These are phyloP conservation scores for Leucophenga varia DNA, from an alignment of 1,140 invertebrate genomes.

Conservation along the genomic window DNA sequence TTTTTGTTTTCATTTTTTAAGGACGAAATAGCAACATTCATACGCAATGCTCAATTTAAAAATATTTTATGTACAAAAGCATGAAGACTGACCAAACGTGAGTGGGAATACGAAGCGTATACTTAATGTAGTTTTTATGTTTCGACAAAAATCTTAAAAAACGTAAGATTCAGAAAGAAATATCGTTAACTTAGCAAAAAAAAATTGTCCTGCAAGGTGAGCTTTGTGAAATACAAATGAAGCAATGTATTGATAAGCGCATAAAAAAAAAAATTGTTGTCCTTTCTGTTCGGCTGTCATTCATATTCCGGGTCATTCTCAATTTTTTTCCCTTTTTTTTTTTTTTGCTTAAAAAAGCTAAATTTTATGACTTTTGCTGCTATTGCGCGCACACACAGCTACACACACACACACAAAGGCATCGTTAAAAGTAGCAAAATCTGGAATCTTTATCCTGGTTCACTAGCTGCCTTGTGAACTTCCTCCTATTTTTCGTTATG, in stretches of 20 bases:
- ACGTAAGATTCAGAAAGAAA: too few species aligned
- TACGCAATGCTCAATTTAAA: too few species aligned
- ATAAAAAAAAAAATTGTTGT: slow-evolving; percentile 12
- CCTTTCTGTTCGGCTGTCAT: slow-evolving; percentile 19
- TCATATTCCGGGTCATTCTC: slow-evolving; percentile 20
- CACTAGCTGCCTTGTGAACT: background rate
- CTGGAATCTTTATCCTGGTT: background rate
- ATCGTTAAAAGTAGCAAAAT: too few species aligned
- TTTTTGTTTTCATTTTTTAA: too few species aligned
- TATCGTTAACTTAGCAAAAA: slow-evolving; percentile 1
- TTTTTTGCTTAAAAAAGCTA: slow-evolving; percentile 48
- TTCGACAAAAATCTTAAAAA: too few species aligned
- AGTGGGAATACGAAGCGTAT: too few species aligned
- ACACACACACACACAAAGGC: slow-evolving; percentile 5
- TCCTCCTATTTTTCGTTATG: background rate
- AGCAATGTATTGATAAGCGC: slow-evolving; percentile 37
- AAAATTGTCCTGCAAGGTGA: too few species aligned
- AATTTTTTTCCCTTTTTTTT: slow-evolving; percentile 41
- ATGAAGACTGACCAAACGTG: too few species aligned
- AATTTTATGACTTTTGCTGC: slow-evolving; percentile 46
- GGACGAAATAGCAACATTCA: too few species aligned
- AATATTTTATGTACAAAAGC: too few species aligned
- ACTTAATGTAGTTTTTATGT: too few species aligned
- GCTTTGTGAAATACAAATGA: too few species aligned
- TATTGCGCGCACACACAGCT: slow-evolving; percentile 14